Percentiles rank a stretch among this genome's conserved stretches.
Conservation (phyloP, 2,888 invertebrate genomes). For the Cylloceria caligata region DNA sequence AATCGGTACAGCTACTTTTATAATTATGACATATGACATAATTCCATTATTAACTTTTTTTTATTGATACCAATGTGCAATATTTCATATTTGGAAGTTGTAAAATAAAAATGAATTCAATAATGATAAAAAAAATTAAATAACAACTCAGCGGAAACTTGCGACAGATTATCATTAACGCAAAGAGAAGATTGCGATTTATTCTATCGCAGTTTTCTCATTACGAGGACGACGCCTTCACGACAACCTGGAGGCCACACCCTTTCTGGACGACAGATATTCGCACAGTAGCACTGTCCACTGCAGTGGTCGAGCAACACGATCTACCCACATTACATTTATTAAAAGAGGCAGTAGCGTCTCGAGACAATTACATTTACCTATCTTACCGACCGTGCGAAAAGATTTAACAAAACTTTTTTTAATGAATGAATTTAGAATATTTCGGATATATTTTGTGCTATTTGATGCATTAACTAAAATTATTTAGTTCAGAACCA, state of each 20-base stretch:
- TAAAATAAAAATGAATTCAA: background rate
- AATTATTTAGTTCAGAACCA: too few species aligned
- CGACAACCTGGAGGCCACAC: slow-evolving; percentile 79
- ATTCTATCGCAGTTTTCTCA: slow-evolving; percentile 80
- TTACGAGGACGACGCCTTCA: slow-evolving; percentile 76
- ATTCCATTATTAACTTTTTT: background rate
- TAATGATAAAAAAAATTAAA: background rate
- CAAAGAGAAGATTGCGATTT: slow-evolving; percentile 80
- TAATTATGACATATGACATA: background rate
- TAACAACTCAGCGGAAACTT: slow-evolving; percentile 44
- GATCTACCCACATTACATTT: slow-evolving; percentile 44
- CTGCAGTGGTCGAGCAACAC: slow-evolving; percentile 37
- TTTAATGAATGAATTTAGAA: too few species aligned
- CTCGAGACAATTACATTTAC: too few species aligned
- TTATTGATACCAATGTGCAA: background rate
- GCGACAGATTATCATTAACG: slow-evolving; percentile 78
- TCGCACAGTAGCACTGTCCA: slow-evolving; percentile 49
- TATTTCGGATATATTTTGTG: too few species aligned
- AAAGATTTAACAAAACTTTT: too few species aligned
- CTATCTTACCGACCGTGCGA: too few species aligned
- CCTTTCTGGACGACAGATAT: slow-evolving; percentile 69
- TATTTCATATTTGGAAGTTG: background rate
- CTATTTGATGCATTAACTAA: too few species aligned
- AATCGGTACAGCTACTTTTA: too few species aligned
- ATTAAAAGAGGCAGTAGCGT: too few species aligned